phyloP scores from a whole-genome alignment of 2,113 vertebrate species.

The Pteronura brasiliensis region DNA sequence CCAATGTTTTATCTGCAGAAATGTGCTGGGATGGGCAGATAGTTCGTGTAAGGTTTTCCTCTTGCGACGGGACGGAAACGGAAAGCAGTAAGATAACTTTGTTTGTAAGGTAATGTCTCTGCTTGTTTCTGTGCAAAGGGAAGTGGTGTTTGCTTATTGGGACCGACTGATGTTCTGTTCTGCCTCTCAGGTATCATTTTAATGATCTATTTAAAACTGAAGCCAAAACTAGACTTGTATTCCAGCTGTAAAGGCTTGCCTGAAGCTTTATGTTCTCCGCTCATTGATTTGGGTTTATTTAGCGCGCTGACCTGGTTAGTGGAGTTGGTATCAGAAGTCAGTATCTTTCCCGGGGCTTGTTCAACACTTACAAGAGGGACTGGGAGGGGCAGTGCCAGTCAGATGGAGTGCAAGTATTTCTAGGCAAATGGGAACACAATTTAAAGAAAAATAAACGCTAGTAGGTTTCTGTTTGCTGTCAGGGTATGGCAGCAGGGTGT shows the following conservation, averaged over 20 bases:
- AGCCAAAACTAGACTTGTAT: background rate
- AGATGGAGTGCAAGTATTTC: background rate
- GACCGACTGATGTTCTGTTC: background rate
- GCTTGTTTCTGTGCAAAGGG: conserved; percentile 23
- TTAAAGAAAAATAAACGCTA: background rate
- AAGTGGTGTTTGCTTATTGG: background rate
- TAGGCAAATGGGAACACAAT: background rate
- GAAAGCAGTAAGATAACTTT: conserved; percentile 51
- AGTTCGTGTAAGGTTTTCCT: conserved; percentile 50
- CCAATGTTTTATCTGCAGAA: conserved; percentile 76
- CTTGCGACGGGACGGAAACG: conserved; percentile 46
- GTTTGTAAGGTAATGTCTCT: conserved; percentile 74
- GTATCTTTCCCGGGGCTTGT: background rate
- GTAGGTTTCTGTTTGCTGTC: background rate
- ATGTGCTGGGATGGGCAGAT: conserved; percentile 64
- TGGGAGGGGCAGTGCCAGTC: background rate
- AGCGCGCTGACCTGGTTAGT: background rate
- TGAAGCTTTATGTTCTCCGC: background rate
- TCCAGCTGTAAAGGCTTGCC: background rate
- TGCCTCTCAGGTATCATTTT: conserved; percentile 10
- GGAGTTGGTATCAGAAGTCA: background rate
- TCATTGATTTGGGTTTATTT: conserved; percentile 34
- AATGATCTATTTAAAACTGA: conserved; percentile 52
- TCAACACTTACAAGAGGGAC: background rate
- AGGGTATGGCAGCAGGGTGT: background rate